Base-by-base conservation (phyloP, 1,140 invertebrate species). In the Hypsibius dujardini region DNA sequence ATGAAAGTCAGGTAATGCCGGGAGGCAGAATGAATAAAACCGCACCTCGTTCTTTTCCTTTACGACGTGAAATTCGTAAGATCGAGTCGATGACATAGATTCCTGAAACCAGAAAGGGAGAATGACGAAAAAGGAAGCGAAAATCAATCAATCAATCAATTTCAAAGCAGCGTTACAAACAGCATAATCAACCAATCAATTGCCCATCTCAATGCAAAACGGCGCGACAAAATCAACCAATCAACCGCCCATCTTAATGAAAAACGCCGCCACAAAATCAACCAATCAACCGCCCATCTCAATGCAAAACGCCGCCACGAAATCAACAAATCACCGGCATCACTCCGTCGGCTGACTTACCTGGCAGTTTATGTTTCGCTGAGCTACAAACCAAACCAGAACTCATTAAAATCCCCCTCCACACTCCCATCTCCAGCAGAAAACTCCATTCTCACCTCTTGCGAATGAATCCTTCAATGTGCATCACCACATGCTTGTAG, bases 401-500 rank as follows among this genome's bases (percentile, higher is more conserved):
- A 59, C 47, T 14, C 50, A 59, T 59, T 1, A 72, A 1, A 74
- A 72, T 28, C 28, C 28, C 28, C 28, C 28, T 28, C 28, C 28
- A 28, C 28, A 28, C 28, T 28, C 28, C 28, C 28, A 28, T 28
- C 28, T 28, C 28, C 28, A 28, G 28, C 28, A 28, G 28, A 28
- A 28, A 28, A 28, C 28, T 28, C 28, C 28, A 28, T 12, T 76
- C 76, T 79, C 78, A 86, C 85, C 81, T 81, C 78, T 82, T 83
- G 72, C 77, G 77, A 47, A 83, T 79, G 74, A 83, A 83, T 71
- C 81, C 82, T 74, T 83, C 82, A 14, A 84, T 93, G 84, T 91
- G 94, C 80, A 98, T 94, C 73, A 99, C 96, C 76, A 98, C 93
- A 83, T 99, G 96, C 80, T 99, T 98, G 78, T 98, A 99, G 80